A percentile compares a stretch with the other conserved stretches of the same genome.
phyloP scores from a whole-genome alignment of 1,140 invertebrate species.

The Hestina assimilis region DNA sequence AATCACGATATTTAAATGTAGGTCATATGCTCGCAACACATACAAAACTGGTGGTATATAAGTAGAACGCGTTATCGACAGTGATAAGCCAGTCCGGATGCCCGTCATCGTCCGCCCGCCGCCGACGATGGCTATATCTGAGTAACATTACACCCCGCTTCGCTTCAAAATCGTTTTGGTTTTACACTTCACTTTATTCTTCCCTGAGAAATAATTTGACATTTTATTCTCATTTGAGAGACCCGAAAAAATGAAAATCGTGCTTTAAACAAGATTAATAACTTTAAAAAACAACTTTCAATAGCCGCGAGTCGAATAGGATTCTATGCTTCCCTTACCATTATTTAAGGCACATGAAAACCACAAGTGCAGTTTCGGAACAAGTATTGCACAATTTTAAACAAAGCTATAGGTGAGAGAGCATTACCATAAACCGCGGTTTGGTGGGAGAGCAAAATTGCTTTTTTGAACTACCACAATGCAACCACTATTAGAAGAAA shows the following conservation, averaged over 20 bases:
- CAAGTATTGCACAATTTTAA: constrained; percentile 72
- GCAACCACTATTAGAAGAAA: constrained; percentile 65
- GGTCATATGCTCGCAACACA: constrained; percentile 8
- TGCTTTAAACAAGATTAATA: no score
- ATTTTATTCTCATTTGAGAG: no score
- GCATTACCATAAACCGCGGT: constrained; percentile 70
- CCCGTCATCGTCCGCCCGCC: constrained; percentile 42
- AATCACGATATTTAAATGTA: constrained; percentile 4
- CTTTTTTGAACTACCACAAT: constrained; percentile 74
- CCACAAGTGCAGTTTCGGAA: constrained; percentile 58
- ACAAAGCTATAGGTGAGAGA: constrained; percentile 65
- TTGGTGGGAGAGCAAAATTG: constrained; percentile 58
- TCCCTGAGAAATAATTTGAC: constrained; percentile 12
- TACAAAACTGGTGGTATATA: constrained; percentile 27
- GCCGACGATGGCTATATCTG: constrained; percentile 43
- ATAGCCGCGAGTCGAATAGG: constrained; percentile 50
- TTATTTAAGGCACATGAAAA: constrained; percentile 66
- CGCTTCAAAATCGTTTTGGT: constrained; percentile 45
- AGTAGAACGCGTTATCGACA: constrained; percentile 51
- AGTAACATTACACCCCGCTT: constrained; percentile 41
- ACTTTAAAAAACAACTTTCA: constrained; percentile 51
- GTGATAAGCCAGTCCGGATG: constrained; percentile 62
- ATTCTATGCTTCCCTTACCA: constrained; percentile 48
- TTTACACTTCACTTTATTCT: constrained; percentile 35
- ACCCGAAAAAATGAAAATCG: no score